Percentiles rank a stretch among this genome's conserved stretches.
Evolutionary conservation across 2,888 invertebrate species (phyloP).

Genomic region (Dioctria rufipes): DNA sequence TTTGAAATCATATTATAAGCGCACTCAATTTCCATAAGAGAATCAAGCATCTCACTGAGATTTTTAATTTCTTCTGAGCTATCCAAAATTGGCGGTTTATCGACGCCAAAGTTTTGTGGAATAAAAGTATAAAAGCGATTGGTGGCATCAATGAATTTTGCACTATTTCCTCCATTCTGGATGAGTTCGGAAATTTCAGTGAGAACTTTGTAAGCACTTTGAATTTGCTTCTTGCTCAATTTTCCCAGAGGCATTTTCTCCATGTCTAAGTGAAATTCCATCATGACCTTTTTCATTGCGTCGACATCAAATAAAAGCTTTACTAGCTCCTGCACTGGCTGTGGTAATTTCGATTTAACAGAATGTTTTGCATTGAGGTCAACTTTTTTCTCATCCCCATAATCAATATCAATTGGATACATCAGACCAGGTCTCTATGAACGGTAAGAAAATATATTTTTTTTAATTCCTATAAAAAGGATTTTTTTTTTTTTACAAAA

Average conservation of each 20-base stretch:
- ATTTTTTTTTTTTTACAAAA: not conserved
- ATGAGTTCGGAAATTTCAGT: slow-evolving; percentile 78
- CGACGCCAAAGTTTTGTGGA: slow-evolving; percentile 94
- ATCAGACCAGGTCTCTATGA: slow-evolving; percentile 75
- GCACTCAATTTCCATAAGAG: slow-evolving; percentile 93
- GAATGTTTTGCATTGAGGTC: slow-evolving; percentile 67
- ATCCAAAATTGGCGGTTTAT: slow-evolving; percentile 86
- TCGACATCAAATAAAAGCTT: slow-evolving; percentile 91
- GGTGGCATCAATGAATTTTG: slow-evolving; percentile 84
- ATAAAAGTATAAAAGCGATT: slow-evolving; percentile 96
- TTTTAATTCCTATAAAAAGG: not conserved
- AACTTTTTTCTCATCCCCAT: slow-evolving; percentile 73
- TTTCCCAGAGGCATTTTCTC: slow-evolving; percentile 99
- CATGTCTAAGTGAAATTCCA: slow-evolving; percentile 96
- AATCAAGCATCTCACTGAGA: slow-evolving; percentile 89
- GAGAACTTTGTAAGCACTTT: slow-evolving; percentile 87
- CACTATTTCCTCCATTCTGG: slow-evolving; percentile 71
- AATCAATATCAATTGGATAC: slow-evolving; percentile 90
- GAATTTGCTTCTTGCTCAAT: slow-evolving; percentile 90
- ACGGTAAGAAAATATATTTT: not conserved
- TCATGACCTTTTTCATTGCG: slow-evolving; percentile 91
- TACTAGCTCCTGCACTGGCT: slow-evolving; percentile 87
- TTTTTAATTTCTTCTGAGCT: slow-evolving; percentile 81
- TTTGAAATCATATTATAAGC: slow-evolving; percentile 89
- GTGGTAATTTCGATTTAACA: slow-evolving; percentile 78